phyloP scores from a whole-genome alignment of 2,888 invertebrate species.

The Luperina testacea region DNA sequence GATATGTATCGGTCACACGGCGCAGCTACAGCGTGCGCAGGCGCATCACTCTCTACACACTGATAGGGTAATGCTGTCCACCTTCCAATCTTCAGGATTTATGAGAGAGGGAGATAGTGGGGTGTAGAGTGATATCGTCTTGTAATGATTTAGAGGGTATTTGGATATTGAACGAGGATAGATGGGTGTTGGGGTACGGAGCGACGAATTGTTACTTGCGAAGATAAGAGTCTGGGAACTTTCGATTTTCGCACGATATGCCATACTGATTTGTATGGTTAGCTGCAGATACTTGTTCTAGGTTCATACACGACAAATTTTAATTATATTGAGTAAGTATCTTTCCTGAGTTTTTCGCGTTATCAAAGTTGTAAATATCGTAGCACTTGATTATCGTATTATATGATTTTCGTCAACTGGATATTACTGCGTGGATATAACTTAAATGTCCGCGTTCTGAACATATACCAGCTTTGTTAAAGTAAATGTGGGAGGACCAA shows the following conservation, averaged over 20 bases:
- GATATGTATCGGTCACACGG: conserved; percentile 86
- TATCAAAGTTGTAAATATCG: background rate
- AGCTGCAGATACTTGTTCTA: background rate
- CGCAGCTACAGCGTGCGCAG: conserved; percentile 55
- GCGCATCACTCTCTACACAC: conserved; percentile 36
- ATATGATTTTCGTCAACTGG: background rate
- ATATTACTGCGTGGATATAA: background rate
- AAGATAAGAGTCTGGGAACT: background rate
- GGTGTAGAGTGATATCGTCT: conserved; percentile 40
- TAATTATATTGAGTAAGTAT: background rate
- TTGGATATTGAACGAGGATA: conserved; percentile 29
- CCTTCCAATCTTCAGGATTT: conserved; percentile 51
- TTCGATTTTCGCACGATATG: background rate
- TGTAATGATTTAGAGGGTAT: conserved; percentile 40
- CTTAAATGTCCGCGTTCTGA: conserved; percentile 19
- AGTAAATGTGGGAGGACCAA: conserved; percentile 41
- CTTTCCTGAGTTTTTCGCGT: too few species aligned
- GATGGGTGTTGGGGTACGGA: background rate
- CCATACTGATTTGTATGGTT: background rate
- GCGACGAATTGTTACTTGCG: conserved; percentile 2
- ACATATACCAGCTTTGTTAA: conserved; percentile 33
- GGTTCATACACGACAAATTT: background rate
- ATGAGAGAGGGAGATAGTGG: conserved; percentile 35
- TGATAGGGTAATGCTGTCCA: conserved; percentile 49
- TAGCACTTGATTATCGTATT: background rate